Evolutionary conservation across 2,797 vertebrate species (phyloP), one percentile per base, ranked within the genome.

Genomic region (Urosaurus nigricauda): DNA sequence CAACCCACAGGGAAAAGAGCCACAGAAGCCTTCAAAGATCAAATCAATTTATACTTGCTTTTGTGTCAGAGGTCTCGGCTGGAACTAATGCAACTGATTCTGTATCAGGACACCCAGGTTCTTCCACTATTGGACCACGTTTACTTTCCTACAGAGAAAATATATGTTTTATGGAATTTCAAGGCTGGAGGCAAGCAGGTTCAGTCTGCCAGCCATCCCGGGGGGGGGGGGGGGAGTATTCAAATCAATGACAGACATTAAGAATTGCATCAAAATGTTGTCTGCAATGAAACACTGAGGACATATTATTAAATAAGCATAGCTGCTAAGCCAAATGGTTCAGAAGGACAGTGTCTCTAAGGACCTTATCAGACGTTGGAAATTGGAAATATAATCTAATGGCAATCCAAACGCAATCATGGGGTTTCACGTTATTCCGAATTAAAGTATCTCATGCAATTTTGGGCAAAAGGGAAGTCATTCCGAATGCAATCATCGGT

Each of bases 61-160:
- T 3, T 63, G 60, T 40, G 11, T 53, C 79, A 58, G 3, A 79
- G 79, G 51, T 24, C 79, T n/a, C 71, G 85, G 35, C 51, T 89
- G 24, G 86, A 60, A 58, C 53, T 89, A 26, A 1, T 51, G 58
- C 53, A 79, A 51, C 40, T 78, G 73, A 9, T 56, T 89, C 70
- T 19, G 43, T 58, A 70, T 83, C 3, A 17, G 37, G 60, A 83
- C 19, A 43, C 14, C 21, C 79, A 83, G 84, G 70, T 58, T 86
- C 79, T 89, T 86, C 71, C 13, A 86, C 35, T 56, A 47, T 35
- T 87, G 12, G 0, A 2, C 70, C 43, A 17, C 1, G 43, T 88
- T 89, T 78, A 21, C 24, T 86, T n/a, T 70, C 88, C 95, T 96
- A 91, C 26, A 92, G 92, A 92, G 32, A 89, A 75, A 77, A 40